Evolutionary conservation across 2,888 invertebrate species (phyloP), one percentile per base, ranked within the genome.

Genomic region (Augiades crinisus): DNA sequence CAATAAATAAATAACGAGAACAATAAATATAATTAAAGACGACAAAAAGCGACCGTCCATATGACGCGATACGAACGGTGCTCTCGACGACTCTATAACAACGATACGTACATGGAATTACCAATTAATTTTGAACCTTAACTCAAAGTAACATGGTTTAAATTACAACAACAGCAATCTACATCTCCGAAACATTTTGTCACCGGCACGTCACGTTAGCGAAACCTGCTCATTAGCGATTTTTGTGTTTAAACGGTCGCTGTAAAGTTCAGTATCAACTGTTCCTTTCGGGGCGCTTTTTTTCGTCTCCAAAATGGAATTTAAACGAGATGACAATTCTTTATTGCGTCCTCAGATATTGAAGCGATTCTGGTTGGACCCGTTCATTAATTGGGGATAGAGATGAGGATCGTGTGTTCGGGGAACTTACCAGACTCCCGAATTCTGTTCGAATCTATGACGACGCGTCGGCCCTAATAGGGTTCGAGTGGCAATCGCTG

Each of bases 1-100:
- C 81, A 82, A 84, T 82, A 84, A 87, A 87, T 82, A 86, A 84
- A 83, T 85, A 85, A 83, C 74, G 77, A 82, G 78, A 83, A 87
- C 86, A 84, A 87, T 87, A 86, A 87, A 86, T 87, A 85, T 87
- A 86, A 87, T 86, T 87, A 86, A 86, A 81, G 80, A 79, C 80
- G 79, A 85, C 81, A 85, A 88, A 85, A 84, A 85, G 79, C 80
- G 80, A 78, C 78, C 81, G 81, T 81, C 81, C 78, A 69, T 80
- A 80, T 76, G 81, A 80, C 79, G 83, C 76, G 69, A 78, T 77
- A 81, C 79, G 75, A 79, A 78, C 80, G 73, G 68, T 75, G 78
- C 75, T 70, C 72, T 63, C 74, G 75, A 84, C 81, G 82, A 82
- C 83, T 85, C 75, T 82, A 83, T 84, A 80, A 73, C 73, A 75